Conservation (phyloP, 1,140 invertebrate species). For the Cotesia glomerata region DNA sequence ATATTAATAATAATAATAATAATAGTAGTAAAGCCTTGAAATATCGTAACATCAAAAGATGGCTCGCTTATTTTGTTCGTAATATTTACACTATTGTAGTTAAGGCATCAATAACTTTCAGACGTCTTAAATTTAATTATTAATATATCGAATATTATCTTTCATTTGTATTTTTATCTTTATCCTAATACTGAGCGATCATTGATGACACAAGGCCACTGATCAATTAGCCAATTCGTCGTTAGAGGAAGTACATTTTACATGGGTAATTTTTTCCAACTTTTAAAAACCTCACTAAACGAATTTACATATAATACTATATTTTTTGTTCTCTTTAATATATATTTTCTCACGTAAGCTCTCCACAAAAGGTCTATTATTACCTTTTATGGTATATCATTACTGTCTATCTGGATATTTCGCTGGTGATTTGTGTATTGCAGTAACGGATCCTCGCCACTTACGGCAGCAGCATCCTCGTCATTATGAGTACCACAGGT, state of each 20-base stretch:
- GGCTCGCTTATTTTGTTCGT: neutral
- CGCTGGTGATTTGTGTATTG: constrained; percentile 60
- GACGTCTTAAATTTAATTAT: constrained; percentile 1
- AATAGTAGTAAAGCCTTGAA: neutral
- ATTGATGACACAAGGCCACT: constrained; percentile 13
- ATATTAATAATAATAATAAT: too few species aligned
- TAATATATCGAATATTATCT: neutral
- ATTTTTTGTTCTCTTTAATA: constrained; percentile 25
- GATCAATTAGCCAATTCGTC: constrained; percentile 17
- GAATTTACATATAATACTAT: constrained; percentile 32
- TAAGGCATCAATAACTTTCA: constrained; percentile 10
- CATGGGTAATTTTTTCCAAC: neutral
- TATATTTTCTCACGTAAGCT: neutral
- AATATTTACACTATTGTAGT: constrained; percentile 1
- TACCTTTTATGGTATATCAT: constrained; percentile 40
- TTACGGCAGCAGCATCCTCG: constrained; percentile 48
- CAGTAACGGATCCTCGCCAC: constrained; percentile 52
- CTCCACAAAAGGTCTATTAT: constrained; percentile 28
- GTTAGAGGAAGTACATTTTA: constrained; percentile 1
- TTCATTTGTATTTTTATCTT: constrained; percentile 12
- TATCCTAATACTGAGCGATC: constrained; percentile 32
- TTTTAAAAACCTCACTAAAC: neutral
- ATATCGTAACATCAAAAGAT: constrained; percentile 13
- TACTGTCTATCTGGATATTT: constrained; percentile 46
- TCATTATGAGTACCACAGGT: constrained; percentile 49